These are phyloP conservation scores for Apodemia mormo DNA, from an alignment of 2,888 invertebrate genomes.

Conservation along the genomic window DNA sequence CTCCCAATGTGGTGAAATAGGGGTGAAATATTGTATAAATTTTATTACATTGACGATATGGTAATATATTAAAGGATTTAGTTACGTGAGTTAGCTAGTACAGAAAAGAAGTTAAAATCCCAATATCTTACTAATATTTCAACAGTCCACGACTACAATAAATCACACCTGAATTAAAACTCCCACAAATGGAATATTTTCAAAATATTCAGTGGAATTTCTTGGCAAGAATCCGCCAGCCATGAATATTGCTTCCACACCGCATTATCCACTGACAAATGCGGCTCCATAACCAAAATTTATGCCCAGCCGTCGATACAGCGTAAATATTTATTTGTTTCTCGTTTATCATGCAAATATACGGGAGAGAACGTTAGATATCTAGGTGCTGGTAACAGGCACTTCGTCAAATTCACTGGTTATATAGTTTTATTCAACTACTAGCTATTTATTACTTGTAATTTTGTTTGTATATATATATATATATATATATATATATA, in stretches of 20 bases:
- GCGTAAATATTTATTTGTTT: conserved; percentile 28
- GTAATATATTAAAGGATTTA: too few relatives aligned
- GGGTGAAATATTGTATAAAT: too few relatives aligned
- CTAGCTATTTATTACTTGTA: too few relatives aligned
- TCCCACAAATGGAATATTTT: neutral
- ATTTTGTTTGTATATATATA: too few relatives aligned
- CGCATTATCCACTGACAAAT: conserved; percentile 28
- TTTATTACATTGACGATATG: too few relatives aligned
- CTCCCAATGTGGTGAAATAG: too few relatives aligned
- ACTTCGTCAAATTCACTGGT: too few relatives aligned
- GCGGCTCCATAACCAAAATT: conserved; percentile 32
- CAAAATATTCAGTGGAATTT: conserved; percentile 2
- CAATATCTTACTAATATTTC: neutral
- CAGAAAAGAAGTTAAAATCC: neutral
- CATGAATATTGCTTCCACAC: conserved; percentile 15
- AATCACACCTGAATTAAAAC: conserved; percentile 11
- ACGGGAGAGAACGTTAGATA: neutral
- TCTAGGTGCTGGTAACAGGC: too few relatives aligned
- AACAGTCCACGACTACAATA: neutral
- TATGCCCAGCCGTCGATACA: conserved; percentile 31
- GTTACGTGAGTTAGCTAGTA: too few relatives aligned
- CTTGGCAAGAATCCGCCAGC: neutral
- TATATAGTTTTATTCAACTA: too few relatives aligned
- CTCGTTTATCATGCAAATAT: conserved; percentile 26
- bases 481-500: too few relatives aligned